Percentiles rank a stretch among this genome's conserved stretches.
Conservation (phyloP, 2,888 invertebrate species). For the Cheilosia grossa region DNA sequence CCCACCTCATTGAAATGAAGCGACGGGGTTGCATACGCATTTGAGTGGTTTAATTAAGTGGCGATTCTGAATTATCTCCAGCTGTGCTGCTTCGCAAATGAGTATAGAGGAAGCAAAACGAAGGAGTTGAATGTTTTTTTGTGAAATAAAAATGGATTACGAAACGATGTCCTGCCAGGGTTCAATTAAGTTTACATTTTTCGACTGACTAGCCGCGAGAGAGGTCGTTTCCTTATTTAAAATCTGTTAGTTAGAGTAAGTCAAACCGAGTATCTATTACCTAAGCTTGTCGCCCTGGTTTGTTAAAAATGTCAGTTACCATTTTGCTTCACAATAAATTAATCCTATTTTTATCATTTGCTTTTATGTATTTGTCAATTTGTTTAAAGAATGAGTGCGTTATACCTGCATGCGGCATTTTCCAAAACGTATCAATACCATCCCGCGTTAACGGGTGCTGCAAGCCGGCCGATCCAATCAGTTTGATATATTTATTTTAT, state of each 20-base stretch:
- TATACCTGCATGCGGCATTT: slow-evolving; percentile 94
- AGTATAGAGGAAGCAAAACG: not conserved
- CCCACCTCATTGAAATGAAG: slow-evolving; percentile 23
- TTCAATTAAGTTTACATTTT: slow-evolving; percentile 55
- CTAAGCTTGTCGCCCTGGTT: not conserved
- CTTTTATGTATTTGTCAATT: slow-evolving; percentile 7
- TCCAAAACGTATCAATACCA: slow-evolving; percentile 90
- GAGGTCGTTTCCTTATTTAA: not conserved
- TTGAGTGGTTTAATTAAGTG: slow-evolving; percentile 76
- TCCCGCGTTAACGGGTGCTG: slow-evolving; percentile 81
- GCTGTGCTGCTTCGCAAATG: slow-evolving; percentile 58
- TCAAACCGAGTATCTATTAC: not conserved
- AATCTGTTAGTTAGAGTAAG: not conserved
- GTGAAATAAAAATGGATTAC: slow-evolving; percentile 30
- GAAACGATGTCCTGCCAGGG: slow-evolving; percentile 33
- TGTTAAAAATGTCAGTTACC: slow-evolving; percentile 16
- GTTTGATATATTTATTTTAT: slow-evolving; percentile 76
- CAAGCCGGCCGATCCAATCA: slow-evolving; percentile 79
- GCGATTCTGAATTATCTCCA: slow-evolving; percentile 72
- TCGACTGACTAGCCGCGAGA: slow-evolving; percentile 40
- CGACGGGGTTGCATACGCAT: slow-evolving; percentile 58
- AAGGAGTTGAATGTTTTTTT: not conserved
- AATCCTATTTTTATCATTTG: slow-evolving; percentile 12
- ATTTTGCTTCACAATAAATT: slow-evolving; percentile 51
- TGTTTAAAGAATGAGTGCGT: slow-evolving; percentile 30